Evolutionary conservation across 2,888 invertebrate species (phyloP), one percentile per base, ranked within the genome.

Genomic region (Acronicta aceris): DNA sequence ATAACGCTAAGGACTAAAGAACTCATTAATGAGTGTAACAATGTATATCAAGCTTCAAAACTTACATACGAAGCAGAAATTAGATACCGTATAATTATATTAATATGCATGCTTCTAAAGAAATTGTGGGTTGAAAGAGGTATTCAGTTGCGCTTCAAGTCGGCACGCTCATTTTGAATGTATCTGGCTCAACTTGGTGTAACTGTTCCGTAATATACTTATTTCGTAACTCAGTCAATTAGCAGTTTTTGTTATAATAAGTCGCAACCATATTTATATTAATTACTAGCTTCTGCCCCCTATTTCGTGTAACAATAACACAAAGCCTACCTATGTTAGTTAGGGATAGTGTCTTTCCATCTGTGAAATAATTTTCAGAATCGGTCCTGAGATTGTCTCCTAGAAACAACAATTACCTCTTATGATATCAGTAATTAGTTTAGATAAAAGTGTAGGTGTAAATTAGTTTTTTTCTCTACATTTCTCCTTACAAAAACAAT

Each of bases 31-130:
- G 38, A 38, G n/a, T n/a, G 38, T n/a, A n/a, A n/a, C 36, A 25
- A 64, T 46, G 45, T 46, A 58, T 58, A 69, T 70, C 45, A 54
- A 40, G 17, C 70, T 58, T 16, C 38, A 36, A 9, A 43, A 59
- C 65, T 33, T 42, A 51, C 50, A 8, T 43, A 56, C 63, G 30
- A 36, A 52, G 15, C 47, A 43, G 12, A 43, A 42, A 54, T 54
- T 38, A 38, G 38, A 38, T 38, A 38, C 38, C n/a, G 16, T 47
- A 17, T 47, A 33, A 33, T 46, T 21, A 42, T 41, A 57, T 74
- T 60, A 67, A 56, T 74, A 65, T 74, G 59, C 61, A 74, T 59
- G 60, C 42, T 60, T 71, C 33, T 62, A 70, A 67, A 71, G 72
- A 71, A 63, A 67, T 63, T 67, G 52, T 49, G 41, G 41, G 59